Evolutionary conservation across 2,888 invertebrate species (phyloP).

Genomic region (Himalopsyche tibetana): DNA sequence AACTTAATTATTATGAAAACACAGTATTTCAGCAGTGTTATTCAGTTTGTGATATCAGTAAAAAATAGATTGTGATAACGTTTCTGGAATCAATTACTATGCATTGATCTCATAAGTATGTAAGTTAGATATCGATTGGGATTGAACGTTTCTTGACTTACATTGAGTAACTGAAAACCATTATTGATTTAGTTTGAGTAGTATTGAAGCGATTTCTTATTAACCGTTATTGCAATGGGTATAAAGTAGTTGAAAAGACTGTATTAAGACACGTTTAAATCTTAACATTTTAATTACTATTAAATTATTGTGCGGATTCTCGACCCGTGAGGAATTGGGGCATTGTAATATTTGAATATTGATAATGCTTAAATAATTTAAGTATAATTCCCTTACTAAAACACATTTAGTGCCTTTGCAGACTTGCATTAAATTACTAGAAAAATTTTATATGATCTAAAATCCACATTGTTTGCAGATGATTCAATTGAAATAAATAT

Average conservation of each 20-base stretch:
- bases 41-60: constrained; percentile 62
- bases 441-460: neutral
- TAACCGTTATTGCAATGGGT: constrained; percentile 52
- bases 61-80: constrained; percentile 61
- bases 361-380: constrained; percentile 10
- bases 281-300: constrained; percentile 33
- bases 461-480: constrained; percentile 16
- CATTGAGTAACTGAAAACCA: neutral
- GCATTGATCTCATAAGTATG: constrained; percentile 22
- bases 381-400: constrained; percentile 49
- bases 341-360: constrained; percentile 46
- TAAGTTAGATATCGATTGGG: constrained; percentile 28
- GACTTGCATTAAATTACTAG: constrained; percentile 34
- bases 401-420: constrained; percentile 62
- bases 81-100: constrained; percentile 28
- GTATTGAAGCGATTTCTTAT: constrained; percentile 52
- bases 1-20: constrained; percentile 45
- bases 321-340: constrained; percentile 39
- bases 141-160: neutral
- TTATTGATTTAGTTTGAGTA: constrained; percentile 34
- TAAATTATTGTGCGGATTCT: neutral
- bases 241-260: constrained; percentile 59
- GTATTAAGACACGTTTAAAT: constrained; percentile 48
- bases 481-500: neutral
- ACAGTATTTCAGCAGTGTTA: constrained; percentile 53